Percentiles rank a stretch among this genome's conserved stretches.
phyloP scores from a whole-genome alignment of 2,888 invertebrate genomes.

The Apotomis betuletana region DNA sequence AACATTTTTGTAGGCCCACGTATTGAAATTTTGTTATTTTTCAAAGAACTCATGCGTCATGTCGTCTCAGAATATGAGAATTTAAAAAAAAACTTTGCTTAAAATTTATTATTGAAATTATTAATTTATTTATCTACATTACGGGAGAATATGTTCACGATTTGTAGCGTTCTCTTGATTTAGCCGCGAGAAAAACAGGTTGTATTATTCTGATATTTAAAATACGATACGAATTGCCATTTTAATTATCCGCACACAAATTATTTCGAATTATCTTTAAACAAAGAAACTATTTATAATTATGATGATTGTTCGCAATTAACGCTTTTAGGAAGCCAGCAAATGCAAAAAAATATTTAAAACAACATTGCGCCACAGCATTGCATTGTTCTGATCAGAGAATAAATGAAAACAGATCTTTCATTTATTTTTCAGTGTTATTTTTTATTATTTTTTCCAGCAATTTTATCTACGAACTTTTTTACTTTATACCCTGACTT shows the following conservation, averaged over 20 bases:
- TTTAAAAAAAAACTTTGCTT: too few species aligned
- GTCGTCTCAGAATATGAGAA: too few species aligned
- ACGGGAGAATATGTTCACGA: too few species aligned
- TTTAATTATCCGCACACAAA: slow-evolving; percentile 11
- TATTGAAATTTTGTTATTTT: too few species aligned
- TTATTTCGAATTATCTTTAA: slow-evolving; percentile 26
- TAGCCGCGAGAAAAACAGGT: neutral
- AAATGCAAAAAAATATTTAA: slow-evolving; percentile 7
- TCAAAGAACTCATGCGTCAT: too few species aligned
- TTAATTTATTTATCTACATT: too few species aligned
- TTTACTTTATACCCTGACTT: too few species aligned
- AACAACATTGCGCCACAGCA: slow-evolving; percentile 9
- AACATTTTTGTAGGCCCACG: too few species aligned
- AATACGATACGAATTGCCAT: slow-evolving; percentile 1
- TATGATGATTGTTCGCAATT: slow-evolving; percentile 19
- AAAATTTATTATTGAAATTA: too few species aligned
- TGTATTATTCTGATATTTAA: neutral
- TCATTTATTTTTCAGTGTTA: neutral
- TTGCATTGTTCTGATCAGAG: neutral
- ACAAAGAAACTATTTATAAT: slow-evolving; percentile 18
- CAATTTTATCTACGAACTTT: too few species aligned
- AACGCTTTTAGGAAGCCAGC: slow-evolving; percentile 23
- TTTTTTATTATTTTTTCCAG: neutral
- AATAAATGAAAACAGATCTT: neutral
- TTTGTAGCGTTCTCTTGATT: neutral